A percentile compares a stretch with the other conserved stretches of the same genome.
These are phyloP conservation scores for Chelon labrosus DNA, from an alignment of 2,797 vertebrate genomes.

Conservation along the genomic window DNA sequence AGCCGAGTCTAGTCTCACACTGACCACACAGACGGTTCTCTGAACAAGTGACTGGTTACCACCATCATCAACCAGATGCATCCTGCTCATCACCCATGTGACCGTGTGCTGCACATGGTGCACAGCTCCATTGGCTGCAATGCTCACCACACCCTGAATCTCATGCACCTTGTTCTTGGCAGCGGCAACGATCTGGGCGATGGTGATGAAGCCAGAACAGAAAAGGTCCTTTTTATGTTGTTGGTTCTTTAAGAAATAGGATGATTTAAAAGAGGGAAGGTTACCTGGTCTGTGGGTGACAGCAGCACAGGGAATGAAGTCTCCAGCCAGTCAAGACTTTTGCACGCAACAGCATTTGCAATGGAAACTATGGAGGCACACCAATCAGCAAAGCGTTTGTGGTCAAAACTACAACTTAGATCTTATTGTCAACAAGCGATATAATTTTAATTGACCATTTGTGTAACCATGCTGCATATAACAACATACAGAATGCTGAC, in stretches of 20 bases:
- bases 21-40: constrained; percentile 71
- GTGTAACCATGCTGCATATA: neutral
- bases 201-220: neutral
- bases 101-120: constrained; percentile 82
- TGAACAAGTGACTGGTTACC: constrained; percentile 72
- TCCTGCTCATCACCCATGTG: constrained; percentile 80
- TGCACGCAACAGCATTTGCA: constrained; percentile 91
- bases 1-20: constrained; percentile 82
- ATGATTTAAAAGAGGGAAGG: neutral
- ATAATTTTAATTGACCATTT: neutral
- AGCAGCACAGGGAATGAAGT: constrained; percentile 88
- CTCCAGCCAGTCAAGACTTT: constrained; percentile 93
- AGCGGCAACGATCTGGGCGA: constrained; percentile 83
- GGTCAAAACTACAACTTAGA: neutral
- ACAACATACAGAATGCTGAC: neutral
- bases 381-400: neutral
- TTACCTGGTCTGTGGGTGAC: constrained; percentile 90
- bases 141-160: constrained; percentile 82
- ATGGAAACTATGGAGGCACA: constrained; percentile 84
- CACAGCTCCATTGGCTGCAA: constrained; percentile 81
- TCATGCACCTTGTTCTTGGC: constrained; percentile 85
- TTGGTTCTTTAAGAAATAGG: neutral
- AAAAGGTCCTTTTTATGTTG: neutral
- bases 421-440: neutral
- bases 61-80: constrained; percentile 73